Percentiles rank a stretch among this genome's conserved stretches.
Evolutionary conservation across 2,797 vertebrate species (phyloP).

Genomic region (Sebastes steindachneri): DNA sequence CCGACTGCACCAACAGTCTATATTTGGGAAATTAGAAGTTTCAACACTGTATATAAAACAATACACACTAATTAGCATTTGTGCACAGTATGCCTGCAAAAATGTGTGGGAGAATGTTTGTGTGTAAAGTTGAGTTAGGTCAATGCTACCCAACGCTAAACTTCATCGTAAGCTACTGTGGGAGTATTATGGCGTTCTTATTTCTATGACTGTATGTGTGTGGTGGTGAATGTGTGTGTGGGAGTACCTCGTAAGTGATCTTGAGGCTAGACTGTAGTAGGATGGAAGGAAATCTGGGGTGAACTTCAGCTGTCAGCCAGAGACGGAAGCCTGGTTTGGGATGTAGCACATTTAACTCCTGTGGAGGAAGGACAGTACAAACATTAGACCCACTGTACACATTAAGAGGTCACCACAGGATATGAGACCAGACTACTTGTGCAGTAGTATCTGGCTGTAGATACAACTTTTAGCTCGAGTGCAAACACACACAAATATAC

Average conservation of each 20-base stretch:
- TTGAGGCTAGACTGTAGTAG: constrained; percentile 96
- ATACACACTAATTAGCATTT: not conserved
- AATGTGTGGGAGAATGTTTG: not conserved
- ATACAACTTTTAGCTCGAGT: not conserved
- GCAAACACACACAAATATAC: not conserved
- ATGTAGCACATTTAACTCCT: constrained; percentile 92
- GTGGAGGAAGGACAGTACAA: constrained; percentile 7
- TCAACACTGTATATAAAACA: not conserved
- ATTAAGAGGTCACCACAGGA: not conserved
- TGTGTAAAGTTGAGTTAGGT: not conserved
- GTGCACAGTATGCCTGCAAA: not conserved
- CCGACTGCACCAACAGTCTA: not conserved
- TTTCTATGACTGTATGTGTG: not conserved
- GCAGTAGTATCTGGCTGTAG: not conserved
- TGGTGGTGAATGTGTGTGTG: not conserved
- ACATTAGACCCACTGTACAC: not conserved
- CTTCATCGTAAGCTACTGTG: not conserved
- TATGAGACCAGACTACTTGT: not conserved
- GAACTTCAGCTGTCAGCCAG: constrained; percentile 96
- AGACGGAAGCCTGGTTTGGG: constrained; percentile 94
- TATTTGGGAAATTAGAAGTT: not conserved
- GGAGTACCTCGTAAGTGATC: constrained; percentile 94
- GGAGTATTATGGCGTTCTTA: not conserved
- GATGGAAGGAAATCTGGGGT: constrained; percentile 91
- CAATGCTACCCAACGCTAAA: not conserved